Conservation (phyloP, 2,113 vertebrate species). For the Limnothrissa miodon region DNA sequence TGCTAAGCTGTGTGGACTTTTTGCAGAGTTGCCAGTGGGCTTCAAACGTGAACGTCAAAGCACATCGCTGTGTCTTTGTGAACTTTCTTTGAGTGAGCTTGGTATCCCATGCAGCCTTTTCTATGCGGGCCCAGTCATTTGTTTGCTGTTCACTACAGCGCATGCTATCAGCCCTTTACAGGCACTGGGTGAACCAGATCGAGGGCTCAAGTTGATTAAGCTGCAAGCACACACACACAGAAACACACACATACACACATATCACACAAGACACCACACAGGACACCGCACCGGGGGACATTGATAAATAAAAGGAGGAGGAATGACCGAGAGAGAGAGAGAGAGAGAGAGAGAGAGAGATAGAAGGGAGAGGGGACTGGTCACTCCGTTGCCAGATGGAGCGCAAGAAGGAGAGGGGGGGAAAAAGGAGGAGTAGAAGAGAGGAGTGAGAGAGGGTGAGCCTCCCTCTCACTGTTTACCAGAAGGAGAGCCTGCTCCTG, state of each 20-base stretch:
- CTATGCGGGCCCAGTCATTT: not conserved
- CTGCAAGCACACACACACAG: not conserved
- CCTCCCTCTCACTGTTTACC: conserved; percentile 77
- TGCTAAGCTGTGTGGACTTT: not conserved
- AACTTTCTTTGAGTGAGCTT: not conserved
- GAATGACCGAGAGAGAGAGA: not conserved
- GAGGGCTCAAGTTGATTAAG: not conserved
- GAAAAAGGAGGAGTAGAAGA: conserved; percentile 6
- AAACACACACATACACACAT: not conserved
- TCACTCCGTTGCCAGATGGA: not conserved
- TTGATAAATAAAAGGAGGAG: not conserved
- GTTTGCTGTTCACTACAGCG: not conserved
- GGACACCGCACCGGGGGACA: not conserved
- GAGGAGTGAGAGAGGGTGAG: conserved; percentile 50
- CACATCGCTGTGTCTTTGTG: not conserved
- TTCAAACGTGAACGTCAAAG: not conserved
- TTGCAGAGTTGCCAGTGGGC: not conserved
- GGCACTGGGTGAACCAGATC: not conserved
- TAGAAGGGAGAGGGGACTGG: not conserved
- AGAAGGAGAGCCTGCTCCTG: conserved; percentile 98
- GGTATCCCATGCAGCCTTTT: not conserved
- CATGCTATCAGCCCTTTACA: not conserved
- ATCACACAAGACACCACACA: not conserved
- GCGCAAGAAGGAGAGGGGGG: not conserved
- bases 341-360: not conserved